Base-by-base conservation (phyloP, 1,140 invertebrate species). In the Neoseiulus cucumeris region DNA sequence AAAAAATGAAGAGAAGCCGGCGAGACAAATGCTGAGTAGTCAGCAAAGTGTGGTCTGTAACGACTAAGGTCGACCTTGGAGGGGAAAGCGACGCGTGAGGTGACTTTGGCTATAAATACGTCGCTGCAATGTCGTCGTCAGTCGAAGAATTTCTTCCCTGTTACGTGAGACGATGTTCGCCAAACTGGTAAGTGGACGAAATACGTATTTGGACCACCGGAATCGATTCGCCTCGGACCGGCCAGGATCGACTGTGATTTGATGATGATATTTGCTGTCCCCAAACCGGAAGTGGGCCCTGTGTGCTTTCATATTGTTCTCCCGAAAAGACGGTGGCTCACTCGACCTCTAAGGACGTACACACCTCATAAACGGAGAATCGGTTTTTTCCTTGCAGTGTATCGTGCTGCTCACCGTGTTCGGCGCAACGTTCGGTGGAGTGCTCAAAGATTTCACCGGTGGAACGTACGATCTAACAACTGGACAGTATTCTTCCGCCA, bases 381-480 rank as follows among this genome's bases (percentile, higher is more conserved):
- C n/a, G n/a, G n/a, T 39, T 39, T 39, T 9, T 9, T 39, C 33
- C 4, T 39, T 39, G 4, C 33, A 39, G 33, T 39, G 17, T 14
- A 20, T 64, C 30, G 66, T 64, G 42, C 25, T 70, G 25, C 17
- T 68, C 1, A 44, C 67, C 66, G 28, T 68, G 2, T 44, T 45
- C 45, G 42, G 42, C 2, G 67, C 44, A 9, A 59, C 66, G 7
- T 66, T 66, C 42, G 65, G 65, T 33, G 69, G 70, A 20, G 71
- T 69, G 2, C 28, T 68, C 12, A 68, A 68, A 30, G 71, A 72
- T 64, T n/a, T 69, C 0, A 64, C 64, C 14, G 71, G 71, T 17
- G 69, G 70, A 59, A 70, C 70, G 64, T 72, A 70, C 30, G 71
- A 72, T 64, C 66, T 68, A 51, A 65, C 64, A 64, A 72, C 71